Conservation (phyloP, 2,113 vertebrate genomes). For the Genyomyrus donnyi region DNA sequence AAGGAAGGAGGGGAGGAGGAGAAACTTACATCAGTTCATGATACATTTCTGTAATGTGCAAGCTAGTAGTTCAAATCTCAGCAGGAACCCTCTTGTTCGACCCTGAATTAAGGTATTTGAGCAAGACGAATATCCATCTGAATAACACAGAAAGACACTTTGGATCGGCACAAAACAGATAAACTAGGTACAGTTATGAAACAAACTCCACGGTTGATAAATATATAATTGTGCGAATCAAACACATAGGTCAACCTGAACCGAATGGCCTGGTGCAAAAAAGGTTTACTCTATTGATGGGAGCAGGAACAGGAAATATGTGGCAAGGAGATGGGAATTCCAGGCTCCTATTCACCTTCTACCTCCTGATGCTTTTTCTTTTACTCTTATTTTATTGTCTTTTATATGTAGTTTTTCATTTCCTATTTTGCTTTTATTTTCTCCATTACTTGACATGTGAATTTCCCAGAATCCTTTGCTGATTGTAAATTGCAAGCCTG, state of each 20-base stretch:
- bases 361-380: neutral
- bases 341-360: neutral
- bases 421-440: neutral
- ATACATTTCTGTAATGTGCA: neutral
- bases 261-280: neutral
- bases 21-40: neutral
- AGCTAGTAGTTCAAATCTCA: neutral
- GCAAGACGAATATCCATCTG: neutral
- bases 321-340: neutral
- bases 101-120: neutral
- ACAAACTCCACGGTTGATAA: neutral
- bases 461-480: neutral
- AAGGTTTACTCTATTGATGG: neutral
- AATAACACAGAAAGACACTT: neutral
- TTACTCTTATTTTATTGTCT: neutral
- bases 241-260: neutral
- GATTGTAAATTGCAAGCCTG: neutral
- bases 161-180: neutral
- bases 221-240: neutral
- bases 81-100: neutral
- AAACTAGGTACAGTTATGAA: neutral
- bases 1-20: neutral
- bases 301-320: neutral
- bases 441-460: neutral
- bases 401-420: neutral